These are phyloP conservation scores for Aldrovandia affinis DNA, from an alignment of 2,797 vertebrate genomes.

Conservation along the genomic window DNA sequence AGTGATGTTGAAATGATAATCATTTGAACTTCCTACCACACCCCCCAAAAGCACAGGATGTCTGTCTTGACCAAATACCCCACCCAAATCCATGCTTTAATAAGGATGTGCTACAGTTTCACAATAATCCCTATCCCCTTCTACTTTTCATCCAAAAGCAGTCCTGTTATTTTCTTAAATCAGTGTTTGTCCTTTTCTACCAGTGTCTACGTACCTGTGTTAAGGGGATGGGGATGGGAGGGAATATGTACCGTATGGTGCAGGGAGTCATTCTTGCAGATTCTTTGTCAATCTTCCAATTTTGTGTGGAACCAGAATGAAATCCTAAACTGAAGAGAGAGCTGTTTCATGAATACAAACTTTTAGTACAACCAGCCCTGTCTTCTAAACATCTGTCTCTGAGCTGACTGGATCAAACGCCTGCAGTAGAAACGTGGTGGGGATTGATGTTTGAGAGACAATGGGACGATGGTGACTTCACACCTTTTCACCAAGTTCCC, in stretches of 20 bases:
- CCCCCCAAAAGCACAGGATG: too few species aligned
- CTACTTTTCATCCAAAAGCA: constrained; percentile 62
- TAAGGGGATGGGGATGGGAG: constrained; percentile 35
- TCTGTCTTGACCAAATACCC: not conserved
- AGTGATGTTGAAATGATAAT: too few species aligned
- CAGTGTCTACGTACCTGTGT: constrained; percentile 60
- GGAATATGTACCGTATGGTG: constrained; percentile 37
- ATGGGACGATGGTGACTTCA: not conserved
- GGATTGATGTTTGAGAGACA: not conserved
- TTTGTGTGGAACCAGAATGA: constrained; percentile 32
- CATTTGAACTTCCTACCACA: too few species aligned
- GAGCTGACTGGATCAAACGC: constrained; percentile 46
- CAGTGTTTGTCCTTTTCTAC: constrained; percentile 62
- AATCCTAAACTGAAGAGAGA: constrained; percentile 26
- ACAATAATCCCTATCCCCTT: constrained; percentile 32
- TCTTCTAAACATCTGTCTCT: constrained; percentile 32
- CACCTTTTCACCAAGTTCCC: not conserved
- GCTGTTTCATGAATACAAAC: constrained; percentile 29
- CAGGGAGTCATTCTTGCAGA: constrained; percentile 57
- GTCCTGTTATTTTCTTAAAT: constrained; percentile 61
- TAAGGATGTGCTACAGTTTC: not conserved
- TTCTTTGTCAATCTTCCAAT: constrained; percentile 23
- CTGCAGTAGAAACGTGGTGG: constrained; percentile 22
- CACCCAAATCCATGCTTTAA: not conserved
- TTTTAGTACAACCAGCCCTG: not conserved